A percentile compares a stretch with the other conserved stretches of the same genome.
Evolutionary conservation across 2,888 invertebrate species (phyloP).

Genomic region (Meandrusa payeni): DNA sequence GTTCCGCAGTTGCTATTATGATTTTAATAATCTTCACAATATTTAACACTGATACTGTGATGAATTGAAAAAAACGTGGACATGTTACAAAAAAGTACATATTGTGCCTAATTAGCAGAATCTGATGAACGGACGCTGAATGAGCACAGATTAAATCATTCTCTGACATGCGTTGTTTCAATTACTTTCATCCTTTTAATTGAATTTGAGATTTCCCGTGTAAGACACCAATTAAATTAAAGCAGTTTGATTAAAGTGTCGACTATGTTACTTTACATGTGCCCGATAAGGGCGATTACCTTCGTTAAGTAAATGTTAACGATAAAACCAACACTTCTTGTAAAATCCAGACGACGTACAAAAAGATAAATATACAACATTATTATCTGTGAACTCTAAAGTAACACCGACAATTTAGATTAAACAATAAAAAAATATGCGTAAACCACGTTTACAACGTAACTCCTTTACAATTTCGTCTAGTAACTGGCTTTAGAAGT

Average conservation of each 20-base stretch:
- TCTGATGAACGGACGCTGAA: too few species aligned
- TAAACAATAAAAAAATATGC: constrained; percentile 21
- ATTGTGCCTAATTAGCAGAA: constrained; percentile 36
- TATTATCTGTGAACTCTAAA: constrained; percentile 44
- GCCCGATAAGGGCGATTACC: constrained; percentile 52
- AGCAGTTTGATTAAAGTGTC: constrained; percentile 60
- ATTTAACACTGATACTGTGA: too few species aligned
- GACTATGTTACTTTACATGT: constrained; percentile 55
- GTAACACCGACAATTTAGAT: constrained; percentile 45
- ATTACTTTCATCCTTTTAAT: constrained; percentile 62
- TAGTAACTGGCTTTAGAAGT: constrained; percentile 29
- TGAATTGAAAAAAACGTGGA: too few species aligned
- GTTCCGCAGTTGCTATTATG: too few species aligned
- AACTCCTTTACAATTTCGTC: constrained; percentile 3
- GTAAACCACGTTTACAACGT: constrained; percentile 2
- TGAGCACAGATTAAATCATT: too few species aligned
- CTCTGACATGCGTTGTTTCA: constrained; percentile 46
- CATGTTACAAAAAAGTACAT: too few species aligned
- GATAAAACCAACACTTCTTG: constrained; percentile 43
- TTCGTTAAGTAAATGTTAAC: constrained; percentile 52
- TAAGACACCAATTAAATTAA: constrained; percentile 59
- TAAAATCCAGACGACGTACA: constrained; percentile 33
- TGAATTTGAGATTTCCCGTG: constrained; percentile 53
- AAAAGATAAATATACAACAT: constrained; percentile 34
- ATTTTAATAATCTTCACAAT: too few species aligned